Evolutionary conservation across 2,888 invertebrate species (phyloP).

Genomic region (Dinocampus coccinellae): DNA sequence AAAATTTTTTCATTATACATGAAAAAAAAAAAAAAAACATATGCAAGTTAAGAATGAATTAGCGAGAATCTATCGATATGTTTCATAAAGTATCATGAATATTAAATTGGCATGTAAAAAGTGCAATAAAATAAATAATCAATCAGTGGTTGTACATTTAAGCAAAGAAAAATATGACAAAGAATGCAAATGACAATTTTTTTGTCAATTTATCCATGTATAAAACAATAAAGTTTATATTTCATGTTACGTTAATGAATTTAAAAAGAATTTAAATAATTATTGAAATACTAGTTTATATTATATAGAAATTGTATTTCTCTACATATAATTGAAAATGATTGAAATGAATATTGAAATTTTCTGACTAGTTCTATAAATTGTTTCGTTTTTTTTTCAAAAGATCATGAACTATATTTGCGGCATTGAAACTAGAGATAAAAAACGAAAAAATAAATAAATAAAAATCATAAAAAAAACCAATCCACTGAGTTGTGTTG

Average conservation of each 20-base stretch:
- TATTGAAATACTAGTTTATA: not conserved
- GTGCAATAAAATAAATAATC: not conserved
- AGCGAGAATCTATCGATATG: too few species aligned
- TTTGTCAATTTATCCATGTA: not conserved
- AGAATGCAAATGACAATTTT: not conserved
- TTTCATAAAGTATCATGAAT: not conserved
- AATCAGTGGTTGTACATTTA: not conserved
- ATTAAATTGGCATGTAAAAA: constrained; percentile 2
- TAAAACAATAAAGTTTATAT: not conserved
- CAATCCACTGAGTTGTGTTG: not conserved
- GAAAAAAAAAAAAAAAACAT: not conserved
- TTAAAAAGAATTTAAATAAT: too few species aligned
- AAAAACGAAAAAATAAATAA: not conserved
- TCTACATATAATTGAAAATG: not conserved
- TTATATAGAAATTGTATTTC: not conserved
- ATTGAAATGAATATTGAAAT: not conserved
- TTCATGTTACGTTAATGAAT: not conserved
- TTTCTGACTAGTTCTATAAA: not conserved
- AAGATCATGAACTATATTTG: not conserved
- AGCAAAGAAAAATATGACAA: not conserved
- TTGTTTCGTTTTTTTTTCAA: not conserved
- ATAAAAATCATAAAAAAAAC: not conserved
- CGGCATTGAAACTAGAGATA: not conserved
- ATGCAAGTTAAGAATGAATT: too few species aligned
- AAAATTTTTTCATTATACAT: too few species aligned